A percentile compares a stretch with the other conserved stretches of the same genome.
Evolutionary conservation across 2,797 vertebrate species (phyloP).

Genomic region (Acanthurus tractus): DNA sequence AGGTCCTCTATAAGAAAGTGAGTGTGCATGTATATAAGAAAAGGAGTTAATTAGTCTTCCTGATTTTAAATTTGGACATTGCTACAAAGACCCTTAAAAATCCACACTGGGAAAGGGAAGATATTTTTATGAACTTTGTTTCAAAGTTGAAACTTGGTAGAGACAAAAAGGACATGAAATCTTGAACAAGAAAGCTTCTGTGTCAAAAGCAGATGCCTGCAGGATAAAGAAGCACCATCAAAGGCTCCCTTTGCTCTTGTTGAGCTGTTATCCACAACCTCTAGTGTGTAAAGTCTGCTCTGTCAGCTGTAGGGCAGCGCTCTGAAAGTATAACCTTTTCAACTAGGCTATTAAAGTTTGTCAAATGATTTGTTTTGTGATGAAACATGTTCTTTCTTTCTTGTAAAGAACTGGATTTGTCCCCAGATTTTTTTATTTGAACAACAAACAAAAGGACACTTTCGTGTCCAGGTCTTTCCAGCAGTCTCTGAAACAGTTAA

Average conservation of each 20-base stretch:
- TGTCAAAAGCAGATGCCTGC: conserved; percentile 15
- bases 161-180: conserved; percentile 11
- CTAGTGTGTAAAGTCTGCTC: conserved; percentile 31
- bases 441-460: conserved; percentile 7
- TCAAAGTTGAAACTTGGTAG: conserved; percentile 10
- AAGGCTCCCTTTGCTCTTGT: conserved; percentile 17
- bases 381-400: conserved; percentile 6
- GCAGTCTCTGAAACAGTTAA: conserved; percentile 9
- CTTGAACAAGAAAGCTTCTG: conserved; percentile 13
- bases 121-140: conserved; percentile 1
- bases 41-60: not conserved
- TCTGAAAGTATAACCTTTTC: conserved; percentile 41
- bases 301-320: conserved; percentile 16
- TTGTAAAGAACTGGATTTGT: not conserved
- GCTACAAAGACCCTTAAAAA: not conserved
- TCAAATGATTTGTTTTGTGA: conserved; percentile 39
- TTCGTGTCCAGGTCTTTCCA: conserved; percentile 3
- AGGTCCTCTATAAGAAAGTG: not conserved
- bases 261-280: conserved; percentile 31
- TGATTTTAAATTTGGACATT: not conserved
- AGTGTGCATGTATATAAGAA: not conserved
- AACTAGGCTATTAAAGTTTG: conserved; percentile 32
- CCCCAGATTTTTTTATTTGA: conserved; percentile 8
- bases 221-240: conserved; percentile 19
- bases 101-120: not conserved